Conservation (phyloP, 2,797 vertebrate genomes). For the Holocentrus rufus region DNA sequence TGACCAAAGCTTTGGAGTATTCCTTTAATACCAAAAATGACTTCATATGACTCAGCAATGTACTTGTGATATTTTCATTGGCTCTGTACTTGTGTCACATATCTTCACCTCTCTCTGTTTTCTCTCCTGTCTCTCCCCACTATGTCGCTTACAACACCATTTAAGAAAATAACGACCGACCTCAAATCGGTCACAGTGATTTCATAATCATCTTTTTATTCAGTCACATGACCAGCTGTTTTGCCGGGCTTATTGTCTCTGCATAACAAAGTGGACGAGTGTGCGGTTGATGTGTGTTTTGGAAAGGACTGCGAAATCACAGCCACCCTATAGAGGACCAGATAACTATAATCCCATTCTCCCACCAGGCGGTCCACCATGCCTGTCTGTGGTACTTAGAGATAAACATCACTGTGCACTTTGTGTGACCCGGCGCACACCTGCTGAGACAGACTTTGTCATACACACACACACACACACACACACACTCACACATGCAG, state of each 20-base stretch:
- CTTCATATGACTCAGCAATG: too few species aligned
- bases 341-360: conserved; percentile 71
- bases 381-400: conserved; percentile 68
- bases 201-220: background rate
- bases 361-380: conserved; percentile 70
- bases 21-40: too few species aligned
- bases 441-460: conserved; percentile 66
- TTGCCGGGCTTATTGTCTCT: conserved; percentile 43
- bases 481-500: conserved; percentile 50
- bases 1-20: too few species aligned
- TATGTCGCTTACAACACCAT: background rate
- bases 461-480: conserved; percentile 40
- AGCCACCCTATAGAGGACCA: conserved; percentile 52
- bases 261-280: conserved; percentile 48
- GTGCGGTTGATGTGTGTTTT: conserved; percentile 54
- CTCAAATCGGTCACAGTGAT: conserved; percentile 3
- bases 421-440: conserved; percentile 72
- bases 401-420: conserved; percentile 76
- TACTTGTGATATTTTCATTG: too few species aligned
- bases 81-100: too few species aligned
- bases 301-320: conserved; percentile 41
- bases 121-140: conserved; percentile 21
- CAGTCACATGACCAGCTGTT: conserved; percentile 22
- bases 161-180: too few species aligned
- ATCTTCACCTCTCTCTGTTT: too few species aligned